These are phyloP conservation scores for Heterochromis multidens DNA, from an alignment of 2,113 vertebrate genomes.

Conservation along the genomic window DNA sequence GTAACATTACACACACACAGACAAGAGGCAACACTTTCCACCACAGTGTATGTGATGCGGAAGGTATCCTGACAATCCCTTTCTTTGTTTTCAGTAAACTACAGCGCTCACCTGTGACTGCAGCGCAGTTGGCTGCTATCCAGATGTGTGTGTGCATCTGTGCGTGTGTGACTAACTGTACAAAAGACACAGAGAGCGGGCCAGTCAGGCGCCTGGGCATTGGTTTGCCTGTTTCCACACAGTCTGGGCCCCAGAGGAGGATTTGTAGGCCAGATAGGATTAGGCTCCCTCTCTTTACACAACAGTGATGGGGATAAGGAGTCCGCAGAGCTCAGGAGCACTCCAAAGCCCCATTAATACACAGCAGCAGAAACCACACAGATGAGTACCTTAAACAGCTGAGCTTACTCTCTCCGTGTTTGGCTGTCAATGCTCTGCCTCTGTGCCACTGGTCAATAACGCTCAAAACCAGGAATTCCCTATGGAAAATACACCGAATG, in stretches of 20 bases:
- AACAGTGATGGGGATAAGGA: conserved; percentile 76
- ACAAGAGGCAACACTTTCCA: conserved; percentile 15
- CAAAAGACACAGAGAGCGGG: conserved; percentile 48
- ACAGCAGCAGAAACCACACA: conserved; percentile 47
- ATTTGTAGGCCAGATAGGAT: conserved; percentile 76
- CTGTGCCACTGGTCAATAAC: conserved; percentile 41
- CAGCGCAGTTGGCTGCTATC: conserved; percentile 50
- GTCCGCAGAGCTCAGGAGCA: conserved; percentile 63
- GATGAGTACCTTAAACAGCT: conserved; percentile 67
- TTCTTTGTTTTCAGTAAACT: conserved; percentile 72
- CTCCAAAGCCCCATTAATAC: conserved; percentile 71
- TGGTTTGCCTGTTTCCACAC: conserved; percentile 66
- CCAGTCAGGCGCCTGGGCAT: conserved; percentile 60
- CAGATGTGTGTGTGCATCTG: conserved; percentile 27
- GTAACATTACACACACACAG: not conserved
- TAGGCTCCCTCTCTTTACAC: conserved; percentile 77
- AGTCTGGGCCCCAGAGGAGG: conserved; percentile 71
- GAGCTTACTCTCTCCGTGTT: conserved; percentile 51
- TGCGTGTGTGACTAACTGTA: conserved; percentile 32
- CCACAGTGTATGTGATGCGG: not conserved
- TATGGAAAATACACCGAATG: conserved; percentile 22
- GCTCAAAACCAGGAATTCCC: not conserved
- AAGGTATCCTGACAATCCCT: conserved; percentile 56
- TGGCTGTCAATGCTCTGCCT: conserved; percentile 41
- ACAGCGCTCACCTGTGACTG: conserved; percentile 73